Evolutionary conservation across 2,113 vertebrate genomes (phyloP).

Genomic region (Coracopsis vasa): DNA sequence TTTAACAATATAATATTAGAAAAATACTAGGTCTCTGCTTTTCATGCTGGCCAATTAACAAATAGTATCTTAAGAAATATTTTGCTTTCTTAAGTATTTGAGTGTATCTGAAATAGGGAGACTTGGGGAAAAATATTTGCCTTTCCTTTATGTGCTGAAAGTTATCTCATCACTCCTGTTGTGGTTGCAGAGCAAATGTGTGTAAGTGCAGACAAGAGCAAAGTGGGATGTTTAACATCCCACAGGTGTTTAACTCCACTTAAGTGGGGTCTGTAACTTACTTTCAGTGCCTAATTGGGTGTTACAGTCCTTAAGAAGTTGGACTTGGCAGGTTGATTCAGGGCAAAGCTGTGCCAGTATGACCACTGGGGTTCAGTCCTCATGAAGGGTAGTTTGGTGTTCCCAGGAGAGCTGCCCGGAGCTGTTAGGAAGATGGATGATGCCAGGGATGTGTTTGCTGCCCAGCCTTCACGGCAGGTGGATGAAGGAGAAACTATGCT

Average conservation of each 20-base stretch:
- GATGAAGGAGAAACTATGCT: background rate
- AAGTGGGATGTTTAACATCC: background rate
- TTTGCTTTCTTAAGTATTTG: background rate
- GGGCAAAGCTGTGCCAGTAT: accelerated
- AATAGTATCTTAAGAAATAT: background rate
- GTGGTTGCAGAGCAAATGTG: background rate
- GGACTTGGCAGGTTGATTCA: background rate
- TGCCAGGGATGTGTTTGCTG: background rate
- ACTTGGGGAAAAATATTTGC: background rate
- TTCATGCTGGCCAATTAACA: background rate
- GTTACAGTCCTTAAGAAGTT: background rate
- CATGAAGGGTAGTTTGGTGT: accelerated
- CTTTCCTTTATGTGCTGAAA: background rate
- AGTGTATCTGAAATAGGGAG: background rate
- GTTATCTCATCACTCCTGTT: background rate
- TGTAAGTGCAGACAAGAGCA: background rate
- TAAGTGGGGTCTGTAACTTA: background rate
- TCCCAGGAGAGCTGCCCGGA: background rate
- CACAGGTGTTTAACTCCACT: background rate
- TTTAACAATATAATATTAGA: background rate
- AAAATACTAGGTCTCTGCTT: background rate
- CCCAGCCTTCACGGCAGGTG: accelerated
- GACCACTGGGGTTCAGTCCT: background rate
- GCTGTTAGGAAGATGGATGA: background rate
- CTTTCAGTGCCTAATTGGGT: background rate